Evolutionary conservation across 2,797 vertebrate genomes (phyloP), one percentile per base, ranked within the genome.

Genomic region (Mico argentatus): DNA sequence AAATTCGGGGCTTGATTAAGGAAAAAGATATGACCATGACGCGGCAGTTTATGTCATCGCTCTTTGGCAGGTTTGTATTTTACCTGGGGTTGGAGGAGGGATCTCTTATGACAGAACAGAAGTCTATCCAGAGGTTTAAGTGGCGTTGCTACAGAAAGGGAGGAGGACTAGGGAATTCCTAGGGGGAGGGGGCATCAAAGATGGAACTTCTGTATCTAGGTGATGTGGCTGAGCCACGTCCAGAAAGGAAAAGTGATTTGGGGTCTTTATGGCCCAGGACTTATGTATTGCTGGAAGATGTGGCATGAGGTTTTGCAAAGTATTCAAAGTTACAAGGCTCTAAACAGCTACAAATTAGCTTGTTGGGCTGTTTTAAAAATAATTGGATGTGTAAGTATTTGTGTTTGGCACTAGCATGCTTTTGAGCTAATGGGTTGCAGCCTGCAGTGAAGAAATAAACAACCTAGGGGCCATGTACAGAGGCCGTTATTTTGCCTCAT

Each of bases 381-480:
- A 87, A 84, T 5, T 76, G 12, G 48, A 84, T 50, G 22, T 80
- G 22, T 76, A 95, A 81, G 83, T 84, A 76, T 84, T 84, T 76
- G n/a, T 70, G 8, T 84, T 92, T 70, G 27, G 8, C 24, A 52
- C 41, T 26, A 1, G 48, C 3, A 20, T 52, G 9, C 33, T 90
- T 92, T 80, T 88, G 44, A 95, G 75, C 15, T 48, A 90, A 73
- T 80, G 55, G 6, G 19, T 57, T n/a, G 39, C 72, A 46, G 52
- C 30, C 44, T 91, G 26, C 33, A 76, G 17, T 70, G 19, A 67
- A 59, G 76, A 92, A 92, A 84, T 50, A 67, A 97, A 50, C 52
- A 87, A 72, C 10, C 46, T 36, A 50, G 33, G 11, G 46, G 50
- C 39, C 59, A 36, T 36, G 11, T n/a, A 70, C n/a, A 39, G 59